Evolutionary conservation across 2,888 invertebrate genomes (phyloP).

Genomic region (Dynastes tityus): DNA sequence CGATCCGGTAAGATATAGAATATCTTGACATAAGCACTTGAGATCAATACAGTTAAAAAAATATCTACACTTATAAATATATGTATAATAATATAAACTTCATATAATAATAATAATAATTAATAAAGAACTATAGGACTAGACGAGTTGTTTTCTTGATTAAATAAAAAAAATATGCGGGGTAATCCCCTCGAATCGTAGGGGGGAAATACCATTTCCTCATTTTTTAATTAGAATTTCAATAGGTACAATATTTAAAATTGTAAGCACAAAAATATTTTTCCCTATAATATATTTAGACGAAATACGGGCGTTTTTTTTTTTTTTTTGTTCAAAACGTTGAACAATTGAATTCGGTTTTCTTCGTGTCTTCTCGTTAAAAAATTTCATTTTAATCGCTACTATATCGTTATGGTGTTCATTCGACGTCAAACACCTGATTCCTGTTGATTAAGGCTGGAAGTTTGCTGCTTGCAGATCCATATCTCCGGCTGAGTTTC

Average conservation of each 20-base stretch:
- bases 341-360: slow-evolving; percentile 17
- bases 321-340: neutral
- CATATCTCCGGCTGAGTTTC: slow-evolving; percentile 53
- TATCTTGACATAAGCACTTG: slow-evolving; percentile 55
- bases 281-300: neutral
- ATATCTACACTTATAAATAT: slow-evolving; percentile 49
- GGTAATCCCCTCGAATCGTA: slow-evolving; percentile 23
- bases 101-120: slow-evolving; percentile 40
- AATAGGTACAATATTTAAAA: slow-evolving; percentile 35
- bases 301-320: neutral
- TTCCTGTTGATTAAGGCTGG: slow-evolving; percentile 57
- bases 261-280: slow-evolving; percentile 44
- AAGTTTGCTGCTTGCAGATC: slow-evolving; percentile 56
- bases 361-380: neutral
- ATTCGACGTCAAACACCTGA: slow-evolving; percentile 65
- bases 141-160: slow-evolving; percentile 40
- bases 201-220: neutral
- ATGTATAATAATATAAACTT: slow-evolving; percentile 43
- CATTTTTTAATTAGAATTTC: neutral
- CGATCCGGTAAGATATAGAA: slow-evolving; percentile 29
- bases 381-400: slow-evolving; percentile 8
- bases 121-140: slow-evolving; percentile 49
- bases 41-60: slow-evolving; percentile 52
- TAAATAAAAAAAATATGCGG: slow-evolving; percentile 43
- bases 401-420: slow-evolving; percentile 54